Evolutionary conservation across 2,797 vertebrate genomes (phyloP).

Genomic region (Capromys pilorides): DNA sequence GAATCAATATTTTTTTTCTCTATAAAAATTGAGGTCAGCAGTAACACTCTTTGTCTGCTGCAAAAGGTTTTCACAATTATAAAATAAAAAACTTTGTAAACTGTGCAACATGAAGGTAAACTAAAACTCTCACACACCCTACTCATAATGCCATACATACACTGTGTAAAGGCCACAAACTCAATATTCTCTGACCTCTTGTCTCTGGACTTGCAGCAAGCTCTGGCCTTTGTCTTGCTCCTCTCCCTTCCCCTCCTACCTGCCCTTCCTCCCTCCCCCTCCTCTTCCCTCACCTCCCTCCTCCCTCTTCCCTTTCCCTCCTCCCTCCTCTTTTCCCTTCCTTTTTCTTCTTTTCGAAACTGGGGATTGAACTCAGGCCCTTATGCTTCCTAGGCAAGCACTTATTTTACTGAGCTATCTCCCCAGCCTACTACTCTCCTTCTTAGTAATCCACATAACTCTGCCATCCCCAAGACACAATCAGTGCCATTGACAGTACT

Average conservation of each 20-base stretch:
- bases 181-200: background rate
- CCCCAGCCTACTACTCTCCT: too few relatives aligned
- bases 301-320: too few relatives aligned
- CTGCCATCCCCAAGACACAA: background rate
- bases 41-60: background rate
- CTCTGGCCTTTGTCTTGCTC: too few relatives aligned
- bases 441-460: background rate
- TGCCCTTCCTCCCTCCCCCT: too few relatives aligned
- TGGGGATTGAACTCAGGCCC: too few relatives aligned
- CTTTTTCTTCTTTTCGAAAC: too few relatives aligned
- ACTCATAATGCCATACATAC: fast-evolving
- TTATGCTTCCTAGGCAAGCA: too few relatives aligned
- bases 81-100: background rate
- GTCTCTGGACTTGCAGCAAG: background rate
- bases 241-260: too few relatives aligned
- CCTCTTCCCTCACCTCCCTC: too few relatives aligned
- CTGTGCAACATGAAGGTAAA: background rate
- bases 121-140: background rate
- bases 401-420: too few relatives aligned
- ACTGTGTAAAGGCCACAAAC: background rate
- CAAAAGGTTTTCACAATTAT: slow-evolving; percentile 33
- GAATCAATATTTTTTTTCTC: slow-evolving; percentile 23
- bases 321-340: too few relatives aligned
- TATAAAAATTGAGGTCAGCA: slow-evolving; percentile 51
- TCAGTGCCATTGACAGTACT: background rate